phyloP scores from a whole-genome alignment of 2,113 vertebrate genomes.

The Mesitornis unicolor region DNA sequence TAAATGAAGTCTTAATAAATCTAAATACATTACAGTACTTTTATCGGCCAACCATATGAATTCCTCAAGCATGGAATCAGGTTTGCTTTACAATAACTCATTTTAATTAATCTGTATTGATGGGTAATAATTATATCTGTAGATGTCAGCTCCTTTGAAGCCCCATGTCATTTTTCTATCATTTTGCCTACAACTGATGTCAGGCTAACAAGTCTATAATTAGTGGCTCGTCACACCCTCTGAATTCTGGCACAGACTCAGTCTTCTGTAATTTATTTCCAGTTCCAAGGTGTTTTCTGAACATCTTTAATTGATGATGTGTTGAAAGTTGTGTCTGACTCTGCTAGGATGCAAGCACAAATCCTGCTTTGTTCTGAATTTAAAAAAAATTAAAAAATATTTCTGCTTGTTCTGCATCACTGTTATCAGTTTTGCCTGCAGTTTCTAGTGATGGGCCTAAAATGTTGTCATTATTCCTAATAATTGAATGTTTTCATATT shows the following conservation, averaged over 20 bases:
- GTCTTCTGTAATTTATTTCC: background rate
- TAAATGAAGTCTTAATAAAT: background rate
- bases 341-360: background rate
- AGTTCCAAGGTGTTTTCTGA: background rate
- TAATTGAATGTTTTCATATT: background rate
- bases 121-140: background rate
- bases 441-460: background rate
- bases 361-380: background rate
- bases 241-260: background rate
- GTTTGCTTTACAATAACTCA: background rate
- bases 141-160: constrained; percentile 12
- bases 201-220: constrained; percentile 2
- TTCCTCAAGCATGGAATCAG: background rate
- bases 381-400: background rate
- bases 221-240: background rate
- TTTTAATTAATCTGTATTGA: background rate
- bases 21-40: background rate
- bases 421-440: background rate
- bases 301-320: background rate
- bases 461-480: background rate
- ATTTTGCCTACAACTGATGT: background rate
- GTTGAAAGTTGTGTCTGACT: background rate
- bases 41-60: background rate
- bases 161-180: background rate
- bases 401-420: background rate